These are phyloP conservation scores for Numida meleagris DNA, from an alignment of 2,113 vertebrate genomes.

Conservation along the genomic window DNA sequence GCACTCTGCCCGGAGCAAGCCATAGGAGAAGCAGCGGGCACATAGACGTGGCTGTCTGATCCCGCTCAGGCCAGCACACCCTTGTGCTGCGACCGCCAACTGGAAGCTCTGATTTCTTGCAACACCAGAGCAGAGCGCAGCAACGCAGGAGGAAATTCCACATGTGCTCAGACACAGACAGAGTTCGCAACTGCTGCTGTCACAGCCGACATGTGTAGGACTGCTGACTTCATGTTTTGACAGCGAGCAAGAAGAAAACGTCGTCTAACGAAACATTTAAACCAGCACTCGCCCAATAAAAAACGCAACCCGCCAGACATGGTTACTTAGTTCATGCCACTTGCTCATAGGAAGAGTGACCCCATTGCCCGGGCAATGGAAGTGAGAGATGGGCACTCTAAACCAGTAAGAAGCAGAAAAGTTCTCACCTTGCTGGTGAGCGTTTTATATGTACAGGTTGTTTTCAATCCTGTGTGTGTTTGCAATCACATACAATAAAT, in stretches of 20 bases:
- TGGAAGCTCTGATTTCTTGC: neutral
- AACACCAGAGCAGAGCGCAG: neutral
- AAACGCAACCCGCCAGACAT: neutral
- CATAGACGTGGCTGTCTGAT: accelerated
- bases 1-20: neutral
- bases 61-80: accelerated
- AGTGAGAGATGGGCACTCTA: accelerated
- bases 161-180: neutral
- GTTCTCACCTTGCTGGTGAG: accelerated
- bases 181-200: neutral
- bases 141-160: accelerated
- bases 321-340: neutral
- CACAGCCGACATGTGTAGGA: neutral
- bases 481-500: neutral
- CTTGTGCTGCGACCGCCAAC: neutral
- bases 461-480: too few species aligned
- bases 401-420: neutral
- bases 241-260: constrained; percentile 14
- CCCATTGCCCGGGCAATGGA: neutral
- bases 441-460: neutral
- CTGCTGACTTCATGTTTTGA: neutral
- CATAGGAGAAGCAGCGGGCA: accelerated
- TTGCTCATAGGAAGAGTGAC: neutral
- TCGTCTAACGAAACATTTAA: neutral
- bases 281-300: accelerated